A percentile compares a stretch with the other conserved stretches of the same genome.
phyloP scores from a whole-genome alignment of 37 sponge, comb jelly and placozoan genomes.

The Crambe crambe region DNA sequence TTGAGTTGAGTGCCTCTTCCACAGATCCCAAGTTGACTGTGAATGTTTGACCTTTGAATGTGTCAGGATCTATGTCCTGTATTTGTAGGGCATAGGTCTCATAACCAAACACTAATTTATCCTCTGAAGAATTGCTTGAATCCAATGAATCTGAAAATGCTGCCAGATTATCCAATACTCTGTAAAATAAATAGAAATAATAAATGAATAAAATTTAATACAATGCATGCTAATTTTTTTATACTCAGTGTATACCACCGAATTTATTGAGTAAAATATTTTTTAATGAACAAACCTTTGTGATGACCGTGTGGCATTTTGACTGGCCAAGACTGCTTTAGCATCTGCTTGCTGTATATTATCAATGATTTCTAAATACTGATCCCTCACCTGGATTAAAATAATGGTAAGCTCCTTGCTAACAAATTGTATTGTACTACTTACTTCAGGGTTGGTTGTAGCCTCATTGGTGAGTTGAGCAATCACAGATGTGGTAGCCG shows the following conservation, averaged over 20 bases:
- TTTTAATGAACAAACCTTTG: neutral
- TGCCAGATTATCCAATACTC: conserved; percentile 15
- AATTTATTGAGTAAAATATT: neutral
- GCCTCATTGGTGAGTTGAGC: neutral
- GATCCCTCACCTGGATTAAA: conserved; percentile 26
- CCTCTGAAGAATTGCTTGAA: neutral
- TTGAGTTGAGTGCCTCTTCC: conserved; percentile 1
- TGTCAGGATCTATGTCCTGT: conserved; percentile 15
- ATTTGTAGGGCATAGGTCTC: conserved; percentile 43
- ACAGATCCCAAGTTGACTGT: conserved; percentile 46
- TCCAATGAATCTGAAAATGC: conserved; percentile 1
- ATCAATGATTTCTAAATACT: conserved; percentile 26
- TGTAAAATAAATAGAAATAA: neutral
- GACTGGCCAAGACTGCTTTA: conserved; percentile 12
- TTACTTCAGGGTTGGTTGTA: neutral
- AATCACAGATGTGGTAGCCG: neutral
- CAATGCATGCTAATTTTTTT: neutral
- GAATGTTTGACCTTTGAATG: conserved; percentile 17
- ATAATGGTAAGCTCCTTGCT: too few species aligned
- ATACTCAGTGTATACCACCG: too few species aligned
- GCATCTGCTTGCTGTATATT: conserved; percentile 29
- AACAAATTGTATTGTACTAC: too few species aligned
- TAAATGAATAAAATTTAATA: neutral
- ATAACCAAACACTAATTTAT: neutral
- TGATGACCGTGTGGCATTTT: neutral